These are phyloP conservation scores for Andrena flavipes DNA, from an alignment of 2,888 invertebrate genomes.

Conservation along the genomic window DNA sequence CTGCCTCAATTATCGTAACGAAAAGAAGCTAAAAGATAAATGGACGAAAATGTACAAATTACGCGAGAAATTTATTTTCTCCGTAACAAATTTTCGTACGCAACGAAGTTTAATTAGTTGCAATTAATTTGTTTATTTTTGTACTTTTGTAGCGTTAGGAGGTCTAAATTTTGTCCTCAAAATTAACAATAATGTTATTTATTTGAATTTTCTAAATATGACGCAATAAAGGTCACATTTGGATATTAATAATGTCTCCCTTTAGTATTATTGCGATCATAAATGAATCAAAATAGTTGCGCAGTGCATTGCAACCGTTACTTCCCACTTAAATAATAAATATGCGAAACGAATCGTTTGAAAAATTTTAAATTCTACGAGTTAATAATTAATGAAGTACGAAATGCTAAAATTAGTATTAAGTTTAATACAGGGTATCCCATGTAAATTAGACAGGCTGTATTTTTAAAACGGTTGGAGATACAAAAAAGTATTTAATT, in stretches of 20 bases:
- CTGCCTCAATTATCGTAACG: too few relatives aligned
- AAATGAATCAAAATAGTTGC: not conserved
- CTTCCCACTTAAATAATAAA: too few relatives aligned
- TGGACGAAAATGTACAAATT: not conserved
- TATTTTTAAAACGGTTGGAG: too few relatives aligned
- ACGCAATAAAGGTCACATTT: constrained; percentile 13
- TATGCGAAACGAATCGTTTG: too few relatives aligned
- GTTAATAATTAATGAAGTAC: too few relatives aligned
- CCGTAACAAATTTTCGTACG: not conserved
- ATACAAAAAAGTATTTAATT: too few relatives aligned
- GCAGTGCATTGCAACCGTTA: not conserved
- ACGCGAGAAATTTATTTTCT: not conserved
- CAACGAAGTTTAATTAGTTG: not conserved
- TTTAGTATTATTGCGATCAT: not conserved
- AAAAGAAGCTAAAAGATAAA: not conserved
- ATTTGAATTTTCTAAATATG: not conserved
- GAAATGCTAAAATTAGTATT: too few relatives aligned
- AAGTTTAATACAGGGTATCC: too few relatives aligned
- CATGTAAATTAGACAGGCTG: too few relatives aligned
- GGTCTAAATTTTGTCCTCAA: not conserved
- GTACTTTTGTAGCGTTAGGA: not conserved
- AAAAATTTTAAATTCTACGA: too few relatives aligned
- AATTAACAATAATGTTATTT: constrained; percentile 1
- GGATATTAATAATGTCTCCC: not conserved
- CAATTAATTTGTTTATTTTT: constrained; percentile 3